A percentile compares a stretch with the other conserved stretches of the same genome.
Conservation (phyloP, 2,113 vertebrate species). For the Bombycilla garrulus region DNA sequence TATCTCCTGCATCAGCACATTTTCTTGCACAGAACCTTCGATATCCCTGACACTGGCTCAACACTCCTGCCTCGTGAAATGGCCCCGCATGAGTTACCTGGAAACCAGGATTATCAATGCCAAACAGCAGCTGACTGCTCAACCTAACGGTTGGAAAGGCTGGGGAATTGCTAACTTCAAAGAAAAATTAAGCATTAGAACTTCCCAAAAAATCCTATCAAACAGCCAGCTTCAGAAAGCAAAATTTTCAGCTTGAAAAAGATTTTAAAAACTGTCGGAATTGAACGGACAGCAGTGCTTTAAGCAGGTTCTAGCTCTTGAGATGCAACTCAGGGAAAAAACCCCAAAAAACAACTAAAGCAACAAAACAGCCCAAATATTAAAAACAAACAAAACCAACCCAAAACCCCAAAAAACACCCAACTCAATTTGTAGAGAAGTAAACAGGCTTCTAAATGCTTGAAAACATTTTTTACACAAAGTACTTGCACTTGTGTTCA, state of each 20-base stretch:
- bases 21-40: neutral
- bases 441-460: neutral
- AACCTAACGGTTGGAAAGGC: neutral
- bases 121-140: neutral
- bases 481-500: neutral
- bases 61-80: neutral
- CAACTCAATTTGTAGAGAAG: neutral
- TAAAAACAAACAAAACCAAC: neutral
- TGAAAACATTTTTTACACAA: neutral
- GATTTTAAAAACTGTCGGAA: neutral
- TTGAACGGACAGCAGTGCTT: neutral
- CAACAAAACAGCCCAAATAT: neutral
- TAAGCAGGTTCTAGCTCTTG: neutral
- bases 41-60: neutral
- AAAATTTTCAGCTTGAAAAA: neutral
- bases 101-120: neutral
- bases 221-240: neutral
- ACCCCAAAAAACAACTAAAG: neutral
- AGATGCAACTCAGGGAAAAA: neutral
- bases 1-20: neutral
- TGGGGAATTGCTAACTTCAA: neutral
- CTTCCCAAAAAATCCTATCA: neutral
- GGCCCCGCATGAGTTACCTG: neutral
- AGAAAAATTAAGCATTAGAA: neutral
- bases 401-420: fast-evolving